Percentiles rank a stretch among this genome's conserved stretches.
These are phyloP conservation scores for Ectemnius lituratus DNA, from an alignment of 2,888 invertebrate genomes.

Conservation along the genomic window DNA sequence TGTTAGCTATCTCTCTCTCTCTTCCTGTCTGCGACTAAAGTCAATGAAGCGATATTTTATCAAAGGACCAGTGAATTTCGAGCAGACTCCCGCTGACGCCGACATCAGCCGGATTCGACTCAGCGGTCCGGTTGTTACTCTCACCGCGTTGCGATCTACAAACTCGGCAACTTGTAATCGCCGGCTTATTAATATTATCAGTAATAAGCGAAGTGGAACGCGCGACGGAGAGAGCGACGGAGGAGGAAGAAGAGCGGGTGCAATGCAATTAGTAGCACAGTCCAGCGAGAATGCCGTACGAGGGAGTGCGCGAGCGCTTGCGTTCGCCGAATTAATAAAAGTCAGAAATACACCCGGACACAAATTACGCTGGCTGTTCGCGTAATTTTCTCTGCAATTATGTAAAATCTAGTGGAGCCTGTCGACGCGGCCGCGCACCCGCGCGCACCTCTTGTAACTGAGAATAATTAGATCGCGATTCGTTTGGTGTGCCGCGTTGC, in stretches of 20 bases:
- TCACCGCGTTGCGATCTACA: no score
- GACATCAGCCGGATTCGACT: no score
- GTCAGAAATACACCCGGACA: constrained; percentile 32
- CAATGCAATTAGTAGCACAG: background rate
- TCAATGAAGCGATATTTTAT: no score
- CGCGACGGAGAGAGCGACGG: background rate
- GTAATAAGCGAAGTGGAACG: constrained; percentile 1
- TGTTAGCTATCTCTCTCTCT: no score
- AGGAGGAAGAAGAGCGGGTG: background rate
- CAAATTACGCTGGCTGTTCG: constrained; percentile 28
- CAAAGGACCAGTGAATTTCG: no score
- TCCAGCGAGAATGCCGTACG: background rate
- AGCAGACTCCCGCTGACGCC: no score
- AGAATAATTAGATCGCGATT: constrained; percentile 33
- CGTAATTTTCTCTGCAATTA: constrained; percentile 48
- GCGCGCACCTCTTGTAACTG: constrained; percentile 22
- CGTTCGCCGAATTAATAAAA: constrained; percentile 38
- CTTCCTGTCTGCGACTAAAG: no score
- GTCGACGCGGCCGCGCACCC: constrained; percentile 6
- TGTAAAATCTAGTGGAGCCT: constrained; percentile 38
- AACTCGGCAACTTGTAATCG: no score
- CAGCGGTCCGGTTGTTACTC: no score
- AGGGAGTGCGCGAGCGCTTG: background rate
- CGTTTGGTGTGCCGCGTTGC: constrained; percentile 16
- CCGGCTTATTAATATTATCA: no score